Evolutionary conservation across 1,140 invertebrate species (phyloP).

Genomic region (Trichonephila inaurata): DNA sequence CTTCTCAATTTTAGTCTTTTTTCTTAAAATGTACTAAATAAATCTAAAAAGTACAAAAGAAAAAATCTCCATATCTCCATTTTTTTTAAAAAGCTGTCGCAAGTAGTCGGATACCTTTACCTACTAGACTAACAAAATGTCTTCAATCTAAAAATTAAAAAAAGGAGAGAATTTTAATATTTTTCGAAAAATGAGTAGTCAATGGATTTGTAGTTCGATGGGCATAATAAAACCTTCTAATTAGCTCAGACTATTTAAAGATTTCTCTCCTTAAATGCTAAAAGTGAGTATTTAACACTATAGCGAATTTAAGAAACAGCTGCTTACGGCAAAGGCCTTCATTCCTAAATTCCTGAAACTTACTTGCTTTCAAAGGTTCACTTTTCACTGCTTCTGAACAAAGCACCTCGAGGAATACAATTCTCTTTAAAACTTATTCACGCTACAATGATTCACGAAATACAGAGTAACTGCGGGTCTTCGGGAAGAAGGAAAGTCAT

Average conservation of each 20-base stretch:
- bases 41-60: no score
- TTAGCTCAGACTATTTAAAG: not conserved
- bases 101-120: no score
- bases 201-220: not conserved
- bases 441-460: conserved; percentile 45
- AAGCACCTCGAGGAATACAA: conserved; percentile 26
- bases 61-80: no score
- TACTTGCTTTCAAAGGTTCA: conserved; percentile 44
- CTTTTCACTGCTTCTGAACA: conserved; percentile 41
- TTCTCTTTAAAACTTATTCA: conserved; percentile 42
- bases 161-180: not conserved
- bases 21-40: no score
- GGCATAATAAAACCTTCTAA: not conserved
- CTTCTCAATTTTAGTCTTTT: no score
- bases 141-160: not conserved
- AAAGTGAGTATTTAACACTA: conserved; percentile 5
- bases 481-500: conserved; percentile 16
- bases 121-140: no score
- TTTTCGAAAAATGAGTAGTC: not conserved
- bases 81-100: no score
- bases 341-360: conserved; percentile 22
- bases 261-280: conserved; percentile 1
- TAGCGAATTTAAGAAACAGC: not conserved
- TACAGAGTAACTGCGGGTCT: not conserved
- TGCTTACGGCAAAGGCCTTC: not conserved